Percentiles rank a stretch among this genome's conserved stretches.
These are phyloP conservation scores for Smittia sp. DNA, from an alignment of 2,888 invertebrate species.

Conservation along the genomic window DNA sequence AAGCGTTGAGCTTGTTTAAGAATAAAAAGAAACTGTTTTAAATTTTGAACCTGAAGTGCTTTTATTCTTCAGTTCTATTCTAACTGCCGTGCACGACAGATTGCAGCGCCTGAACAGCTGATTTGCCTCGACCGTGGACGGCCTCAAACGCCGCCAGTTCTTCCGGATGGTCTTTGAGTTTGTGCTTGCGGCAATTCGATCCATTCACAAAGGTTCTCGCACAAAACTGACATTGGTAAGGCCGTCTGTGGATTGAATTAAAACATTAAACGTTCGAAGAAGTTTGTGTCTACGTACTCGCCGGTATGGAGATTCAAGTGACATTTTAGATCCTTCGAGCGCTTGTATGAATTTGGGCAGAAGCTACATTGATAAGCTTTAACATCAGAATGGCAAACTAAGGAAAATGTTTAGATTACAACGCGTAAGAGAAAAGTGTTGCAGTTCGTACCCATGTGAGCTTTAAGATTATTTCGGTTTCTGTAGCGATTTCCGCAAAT, in stretches of 20 bases:
- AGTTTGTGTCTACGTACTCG: constrained; percentile 4
- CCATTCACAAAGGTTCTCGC: constrained; percentile 18
- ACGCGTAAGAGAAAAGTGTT: not conserved
- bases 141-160: constrained; percentile 34
- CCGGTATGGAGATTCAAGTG: constrained; percentile 26
- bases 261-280: not conserved
- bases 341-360: constrained; percentile 32
- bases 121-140: constrained; percentile 16
- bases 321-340: constrained; percentile 30
- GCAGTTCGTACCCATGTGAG: constrained; percentile 25
- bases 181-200: constrained; percentile 35
- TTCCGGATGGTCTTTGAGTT: constrained; percentile 36
- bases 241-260: not conserved
- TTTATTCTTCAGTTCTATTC: too few species aligned
- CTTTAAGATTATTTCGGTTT: constrained; percentile 35
- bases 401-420: not conserved
- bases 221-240: constrained; percentile 29
- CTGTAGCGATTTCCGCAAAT: constrained; percentile 33
- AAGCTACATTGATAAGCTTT: constrained; percentile 19
- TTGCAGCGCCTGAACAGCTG: constrained; percentile 10
- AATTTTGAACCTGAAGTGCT: too few species aligned
- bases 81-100: not conserved
- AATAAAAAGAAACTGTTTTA: too few species aligned
- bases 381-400: constrained; percentile 25
- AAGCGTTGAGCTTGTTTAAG: too few species aligned